phyloP scores from a whole-genome alignment of 2,797 vertebrate genomes.

The Xenentodon cancila region DNA sequence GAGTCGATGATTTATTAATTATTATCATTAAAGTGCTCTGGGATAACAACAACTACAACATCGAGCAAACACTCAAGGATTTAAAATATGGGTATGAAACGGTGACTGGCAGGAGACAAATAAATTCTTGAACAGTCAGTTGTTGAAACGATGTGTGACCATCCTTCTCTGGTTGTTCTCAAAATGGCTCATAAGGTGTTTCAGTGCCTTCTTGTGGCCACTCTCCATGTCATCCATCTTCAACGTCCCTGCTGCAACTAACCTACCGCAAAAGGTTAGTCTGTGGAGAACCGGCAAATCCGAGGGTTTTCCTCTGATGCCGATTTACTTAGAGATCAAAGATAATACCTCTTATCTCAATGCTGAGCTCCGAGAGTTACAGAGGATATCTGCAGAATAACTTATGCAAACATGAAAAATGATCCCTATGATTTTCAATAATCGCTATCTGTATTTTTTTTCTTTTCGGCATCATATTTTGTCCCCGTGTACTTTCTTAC shows the following conservation, averaged over 20 bases:
- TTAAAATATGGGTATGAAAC: too few species aligned
- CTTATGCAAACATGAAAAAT: slow-evolving; percentile 49
- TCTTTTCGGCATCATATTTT: slow-evolving; percentile 20
- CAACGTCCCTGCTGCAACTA: slow-evolving; percentile 7
- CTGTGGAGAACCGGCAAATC: slow-evolving; percentile 12
- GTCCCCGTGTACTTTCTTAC: not conserved
- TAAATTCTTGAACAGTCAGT: too few species aligned
- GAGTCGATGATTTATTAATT: not conserved
- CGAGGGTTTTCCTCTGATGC: not conserved
- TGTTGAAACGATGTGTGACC: too few species aligned
- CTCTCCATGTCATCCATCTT: slow-evolving; percentile 16
- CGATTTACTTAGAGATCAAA: slow-evolving; percentile 22
- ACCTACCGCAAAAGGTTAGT: slow-evolving; percentile 3
- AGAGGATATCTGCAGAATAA: slow-evolving; percentile 34
- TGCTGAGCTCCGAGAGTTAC: slow-evolving; percentile 18
- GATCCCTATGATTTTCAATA: slow-evolving; percentile 25
- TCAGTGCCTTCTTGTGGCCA: slow-evolving; percentile 77
- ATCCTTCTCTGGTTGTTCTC: not conserved
- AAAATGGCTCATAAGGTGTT: slow-evolving; percentile 43
- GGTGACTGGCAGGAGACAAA: too few species aligned
- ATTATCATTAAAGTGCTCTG: slow-evolving; percentile 2
- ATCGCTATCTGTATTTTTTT: slow-evolving; percentile 28
- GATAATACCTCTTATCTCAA: slow-evolving; percentile 35
- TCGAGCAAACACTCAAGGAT: too few species aligned
- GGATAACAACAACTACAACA: not conserved